A percentile compares a stretch with the other conserved stretches of the same genome.
Conservation (phyloP, 2,113 vertebrate species). For the Oreotrochilus melanogaster region DNA sequence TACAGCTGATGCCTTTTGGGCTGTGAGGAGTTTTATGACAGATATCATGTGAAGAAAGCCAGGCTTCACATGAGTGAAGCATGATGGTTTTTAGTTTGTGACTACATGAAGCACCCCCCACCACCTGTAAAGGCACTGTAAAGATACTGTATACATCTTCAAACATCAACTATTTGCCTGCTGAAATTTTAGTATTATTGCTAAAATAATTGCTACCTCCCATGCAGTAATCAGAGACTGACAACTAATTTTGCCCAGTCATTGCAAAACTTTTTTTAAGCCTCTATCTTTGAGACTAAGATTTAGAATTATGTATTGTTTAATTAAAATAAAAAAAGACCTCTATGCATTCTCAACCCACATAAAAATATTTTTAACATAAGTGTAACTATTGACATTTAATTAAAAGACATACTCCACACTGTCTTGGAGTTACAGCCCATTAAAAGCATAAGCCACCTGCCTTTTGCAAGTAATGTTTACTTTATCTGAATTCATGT, state of each 20-base stretch:
- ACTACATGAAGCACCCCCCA: not conserved
- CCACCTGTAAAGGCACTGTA: not conserved
- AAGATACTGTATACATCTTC: not conserved
- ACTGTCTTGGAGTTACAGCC: not conserved
- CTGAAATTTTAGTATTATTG: not conserved
- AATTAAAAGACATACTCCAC: not conserved
- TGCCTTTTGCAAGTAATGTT: not conserved
- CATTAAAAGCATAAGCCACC: not conserved
- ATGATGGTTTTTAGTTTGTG: not conserved
- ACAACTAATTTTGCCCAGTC: not conserved
- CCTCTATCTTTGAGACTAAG: not conserved
- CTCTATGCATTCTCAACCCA: not conserved
- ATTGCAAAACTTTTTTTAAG: not conserved
- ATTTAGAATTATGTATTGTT: not conserved
- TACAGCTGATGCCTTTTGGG: not conserved
- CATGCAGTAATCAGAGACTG: not conserved
- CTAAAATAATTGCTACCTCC: not conserved
- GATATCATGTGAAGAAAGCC: not conserved
- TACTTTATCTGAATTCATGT: not conserved
- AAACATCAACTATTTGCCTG: not conserved
- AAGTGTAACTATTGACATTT: not conserved
- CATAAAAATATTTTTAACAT: not conserved
- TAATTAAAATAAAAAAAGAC: not conserved
- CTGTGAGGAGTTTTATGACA: not conserved
- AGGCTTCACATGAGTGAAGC: not conserved